phyloP scores from a whole-genome alignment of 2,888 invertebrate genomes.

The Therioaphis trifolii region DNA sequence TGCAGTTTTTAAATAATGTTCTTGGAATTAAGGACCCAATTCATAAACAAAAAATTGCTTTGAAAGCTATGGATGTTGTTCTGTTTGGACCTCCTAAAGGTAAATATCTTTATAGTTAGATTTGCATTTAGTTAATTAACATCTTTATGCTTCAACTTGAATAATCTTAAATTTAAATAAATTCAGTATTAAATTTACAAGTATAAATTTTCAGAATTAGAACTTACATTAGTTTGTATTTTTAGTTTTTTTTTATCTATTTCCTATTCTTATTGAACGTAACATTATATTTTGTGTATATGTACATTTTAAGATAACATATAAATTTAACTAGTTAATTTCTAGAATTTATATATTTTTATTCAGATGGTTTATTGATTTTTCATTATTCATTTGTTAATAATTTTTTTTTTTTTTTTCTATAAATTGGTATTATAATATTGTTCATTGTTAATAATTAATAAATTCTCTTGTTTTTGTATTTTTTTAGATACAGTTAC shows the following conservation, averaged over 20 bases:
- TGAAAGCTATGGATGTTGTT: constrained; percentile 99
- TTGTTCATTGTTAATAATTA: neutral
- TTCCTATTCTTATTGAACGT: no score
- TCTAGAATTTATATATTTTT: neutral
- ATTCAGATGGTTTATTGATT: no score
- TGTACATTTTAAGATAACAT: neutral
- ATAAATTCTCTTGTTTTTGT: constrained; percentile 36
- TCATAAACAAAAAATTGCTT: constrained; percentile 95
- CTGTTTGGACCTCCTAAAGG: constrained; percentile 98
- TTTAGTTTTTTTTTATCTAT: no score
- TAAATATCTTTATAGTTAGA: no score
- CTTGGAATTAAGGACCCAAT: constrained; percentile 98
- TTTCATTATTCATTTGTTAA: neutral
- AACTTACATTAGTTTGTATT: no score
- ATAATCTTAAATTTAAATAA: no score
- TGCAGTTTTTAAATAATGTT: constrained; percentile 86
- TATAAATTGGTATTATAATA: neutral
- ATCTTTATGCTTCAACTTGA: no score
- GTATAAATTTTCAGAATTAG: no score
- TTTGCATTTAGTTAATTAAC: neutral
- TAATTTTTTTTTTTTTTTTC: neutral
- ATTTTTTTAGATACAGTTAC: constrained; percentile 76
- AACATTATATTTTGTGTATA: no score
- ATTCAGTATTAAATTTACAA: no score
- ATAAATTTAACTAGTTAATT: neutral